These are phyloP conservation scores for Sinodicranocentrus sp. DNA, from an alignment of 2,888 invertebrate species.

Conservation along the genomic window DNA sequence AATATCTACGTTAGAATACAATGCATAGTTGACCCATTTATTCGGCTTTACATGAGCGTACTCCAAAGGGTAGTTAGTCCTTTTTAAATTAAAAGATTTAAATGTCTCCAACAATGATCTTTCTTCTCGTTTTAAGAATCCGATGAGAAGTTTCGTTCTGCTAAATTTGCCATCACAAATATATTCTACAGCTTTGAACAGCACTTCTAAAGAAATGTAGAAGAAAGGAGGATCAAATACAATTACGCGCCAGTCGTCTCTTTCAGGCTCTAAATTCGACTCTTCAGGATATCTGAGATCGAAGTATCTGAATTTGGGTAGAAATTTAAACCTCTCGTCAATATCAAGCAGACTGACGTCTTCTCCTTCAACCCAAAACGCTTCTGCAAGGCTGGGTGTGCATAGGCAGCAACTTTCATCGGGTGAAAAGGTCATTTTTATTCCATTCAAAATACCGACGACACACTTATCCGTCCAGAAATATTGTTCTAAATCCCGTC, in stretches of 20 bases:
- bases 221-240: conserved; percentile 75
- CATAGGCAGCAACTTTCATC: conserved; percentile 74
- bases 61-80: conserved; percentile 71
- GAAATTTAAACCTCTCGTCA: conserved; percentile 72
- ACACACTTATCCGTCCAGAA: conserved; percentile 75
- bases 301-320: conserved; percentile 74
- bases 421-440: conserved; percentile 68
- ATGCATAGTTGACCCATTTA: conserved; percentile 74
- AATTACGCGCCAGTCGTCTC: conserved; percentile 70
- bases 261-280: conserved; percentile 54
- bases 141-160: conserved; percentile 71
- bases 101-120: conserved; percentile 68
- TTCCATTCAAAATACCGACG: conserved; percentile 62
- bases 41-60: conserved; percentile 74
- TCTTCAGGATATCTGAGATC: conserved; percentile 68
- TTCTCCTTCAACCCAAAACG: conserved; percentile 71
- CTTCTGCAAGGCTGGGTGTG: conserved; percentile 71
- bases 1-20: conserved; percentile 74
- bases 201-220: conserved; percentile 71
- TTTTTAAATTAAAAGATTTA: conserved; percentile 67
- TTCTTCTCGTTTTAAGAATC: conserved; percentile 73
- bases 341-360: conserved; percentile 73
- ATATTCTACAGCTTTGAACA: conserved; percentile 71
- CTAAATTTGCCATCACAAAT: conserved; percentile 67
- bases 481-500: conserved; percentile 74